A percentile compares a stretch with the other conserved stretches of the same genome.
These are phyloP conservation scores for Pachycephala philippinensis DNA, from an alignment of 2,113 vertebrate genomes.

Conservation along the genomic window DNA sequence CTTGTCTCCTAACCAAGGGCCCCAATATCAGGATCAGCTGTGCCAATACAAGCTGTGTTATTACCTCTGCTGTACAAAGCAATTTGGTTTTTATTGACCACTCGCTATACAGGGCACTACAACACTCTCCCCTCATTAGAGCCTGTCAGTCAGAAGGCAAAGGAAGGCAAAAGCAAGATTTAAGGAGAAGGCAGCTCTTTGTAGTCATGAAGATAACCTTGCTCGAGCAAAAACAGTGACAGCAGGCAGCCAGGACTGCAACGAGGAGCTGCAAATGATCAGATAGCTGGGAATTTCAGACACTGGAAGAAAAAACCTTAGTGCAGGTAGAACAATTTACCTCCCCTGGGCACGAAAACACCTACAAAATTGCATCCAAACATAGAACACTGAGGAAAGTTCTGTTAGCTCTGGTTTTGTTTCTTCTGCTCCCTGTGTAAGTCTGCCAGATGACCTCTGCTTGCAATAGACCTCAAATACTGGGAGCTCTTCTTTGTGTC, in stretches of 20 bases:
- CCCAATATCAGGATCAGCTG: background rate
- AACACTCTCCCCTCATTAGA: slow-evolving; percentile 17
- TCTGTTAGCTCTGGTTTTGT: background rate
- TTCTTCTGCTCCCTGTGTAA: background rate
- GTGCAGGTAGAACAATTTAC: background rate
- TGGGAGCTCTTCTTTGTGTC: background rate
- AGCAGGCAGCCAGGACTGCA: background rate
- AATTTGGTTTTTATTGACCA: slow-evolving; percentile 50
- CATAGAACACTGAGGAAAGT: background rate
- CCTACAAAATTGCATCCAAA: background rate
- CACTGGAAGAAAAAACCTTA: background rate
- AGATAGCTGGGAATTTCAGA: background rate
- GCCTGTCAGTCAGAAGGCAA: slow-evolving; percentile 31
- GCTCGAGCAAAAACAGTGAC: background rate
- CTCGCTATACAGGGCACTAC: background rate
- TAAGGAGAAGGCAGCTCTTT: slow-evolving; percentile 4
- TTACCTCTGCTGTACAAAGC: slow-evolving; percentile 27
- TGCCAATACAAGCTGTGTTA: background rate
- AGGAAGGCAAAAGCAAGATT: background rate
- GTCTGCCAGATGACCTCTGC: background rate
- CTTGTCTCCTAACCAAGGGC: background rate
- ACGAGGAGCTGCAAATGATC: background rate
- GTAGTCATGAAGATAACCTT: background rate
- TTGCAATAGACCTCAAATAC: background rate
- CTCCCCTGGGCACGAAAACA: background rate